A percentile compares a stretch with the other conserved stretches of the same genome.
Evolutionary conservation across 2,888 invertebrate species (phyloP).

Genomic region (Bimastos eiseni): DNA sequence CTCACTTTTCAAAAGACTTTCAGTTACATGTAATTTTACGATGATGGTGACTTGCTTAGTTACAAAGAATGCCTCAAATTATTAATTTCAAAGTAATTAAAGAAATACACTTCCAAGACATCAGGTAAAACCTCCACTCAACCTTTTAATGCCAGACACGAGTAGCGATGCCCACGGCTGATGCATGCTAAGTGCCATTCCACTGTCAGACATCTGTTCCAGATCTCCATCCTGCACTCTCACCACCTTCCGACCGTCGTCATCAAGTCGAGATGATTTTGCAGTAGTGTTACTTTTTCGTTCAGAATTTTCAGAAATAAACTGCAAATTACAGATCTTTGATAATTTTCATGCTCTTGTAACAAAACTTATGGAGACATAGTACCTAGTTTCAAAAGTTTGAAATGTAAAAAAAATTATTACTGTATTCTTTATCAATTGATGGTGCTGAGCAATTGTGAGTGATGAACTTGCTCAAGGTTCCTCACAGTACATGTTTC

Average conservation of each 20-base stretch:
- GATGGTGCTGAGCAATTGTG: too few relatives aligned
- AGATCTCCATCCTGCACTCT: constrained; percentile 75
- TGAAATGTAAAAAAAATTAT: too few relatives aligned
- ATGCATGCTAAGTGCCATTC: constrained; percentile 88
- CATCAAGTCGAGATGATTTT: background rate
- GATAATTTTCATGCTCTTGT: too few relatives aligned
- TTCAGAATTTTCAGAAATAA: background rate
- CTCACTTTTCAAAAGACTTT: background rate
- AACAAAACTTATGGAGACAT: background rate
- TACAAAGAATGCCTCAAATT: background rate
- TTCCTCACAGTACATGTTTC: too few relatives aligned
- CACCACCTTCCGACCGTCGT: background rate
- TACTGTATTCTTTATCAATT: too few relatives aligned
- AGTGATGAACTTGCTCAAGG: too few relatives aligned
- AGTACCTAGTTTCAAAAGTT: background rate
- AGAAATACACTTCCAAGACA: background rate
- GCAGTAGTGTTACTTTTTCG: background rate
- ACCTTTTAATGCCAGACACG: constrained; percentile 87
- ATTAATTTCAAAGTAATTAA: background rate
- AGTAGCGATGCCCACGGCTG: constrained; percentile 94
- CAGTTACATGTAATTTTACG: background rate
- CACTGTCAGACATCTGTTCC: constrained; percentile 81
- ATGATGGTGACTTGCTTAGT: background rate
- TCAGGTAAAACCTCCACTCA: constrained; percentile 32
- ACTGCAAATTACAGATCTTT: constrained; percentile 7